Evolutionary conservation across 1,140 invertebrate species (phyloP).

Genomic region (Onthophagus taurus): DNA sequence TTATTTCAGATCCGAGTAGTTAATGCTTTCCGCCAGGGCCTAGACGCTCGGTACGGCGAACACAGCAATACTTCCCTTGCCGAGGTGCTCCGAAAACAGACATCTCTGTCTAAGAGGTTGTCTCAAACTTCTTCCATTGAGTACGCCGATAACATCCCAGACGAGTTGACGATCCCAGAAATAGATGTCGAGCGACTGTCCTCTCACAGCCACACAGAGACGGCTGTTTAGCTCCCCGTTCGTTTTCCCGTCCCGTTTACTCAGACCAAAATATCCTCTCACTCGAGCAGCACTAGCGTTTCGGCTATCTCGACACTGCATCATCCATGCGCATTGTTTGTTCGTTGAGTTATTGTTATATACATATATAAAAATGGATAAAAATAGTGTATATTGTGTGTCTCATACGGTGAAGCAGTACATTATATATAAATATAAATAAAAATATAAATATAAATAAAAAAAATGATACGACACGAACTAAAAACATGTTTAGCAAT

Average conservation of each 20-base stretch:
- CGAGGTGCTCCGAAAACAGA: constrained; percentile 84
- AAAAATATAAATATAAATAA: not conserved
- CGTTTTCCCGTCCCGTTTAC: constrained; percentile 31
- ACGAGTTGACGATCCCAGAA: constrained; percentile 78
- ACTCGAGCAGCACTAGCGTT: constrained; percentile 23
- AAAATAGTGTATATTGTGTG: constrained; percentile 26
- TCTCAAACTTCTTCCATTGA: constrained; percentile 87
- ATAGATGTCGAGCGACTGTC: constrained; percentile 83
- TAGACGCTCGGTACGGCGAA: constrained; percentile 89
- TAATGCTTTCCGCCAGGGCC: constrained; percentile 97
- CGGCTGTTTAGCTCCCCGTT: constrained; percentile 63
- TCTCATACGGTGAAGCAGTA: constrained; percentile 15
- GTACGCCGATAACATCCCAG: constrained; percentile 78
- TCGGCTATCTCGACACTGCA: constrained; percentile 14
- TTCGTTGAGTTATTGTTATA: constrained; percentile 32
- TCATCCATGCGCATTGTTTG: constrained; percentile 21
- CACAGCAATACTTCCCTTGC: constrained; percentile 80
- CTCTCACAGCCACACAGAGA: constrained; percentile 87
- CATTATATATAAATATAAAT: constrained; percentile 17
- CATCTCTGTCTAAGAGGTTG: constrained; percentile 78
- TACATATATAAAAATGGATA: constrained; percentile 8
- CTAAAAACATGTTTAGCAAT: constrained; percentile 34
- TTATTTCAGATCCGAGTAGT: constrained; percentile 93
- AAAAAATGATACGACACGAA: constrained; percentile 25
- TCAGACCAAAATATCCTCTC: constrained; percentile 36